Base-by-base conservation (phyloP, 2,888 invertebrate genomes). In the Clivina fossor region DNA sequence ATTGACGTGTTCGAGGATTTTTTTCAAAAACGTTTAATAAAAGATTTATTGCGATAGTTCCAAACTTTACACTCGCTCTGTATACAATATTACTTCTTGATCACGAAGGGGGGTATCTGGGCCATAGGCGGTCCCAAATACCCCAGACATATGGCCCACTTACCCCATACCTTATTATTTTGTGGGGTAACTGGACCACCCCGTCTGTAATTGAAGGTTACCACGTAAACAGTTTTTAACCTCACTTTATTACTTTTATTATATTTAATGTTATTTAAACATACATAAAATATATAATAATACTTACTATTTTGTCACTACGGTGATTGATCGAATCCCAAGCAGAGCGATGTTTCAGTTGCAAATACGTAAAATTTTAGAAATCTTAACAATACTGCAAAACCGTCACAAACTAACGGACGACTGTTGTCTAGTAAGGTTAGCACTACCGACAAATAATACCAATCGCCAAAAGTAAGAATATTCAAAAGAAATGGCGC, bases 51-150 rank as follows among this genome's bases (percentile, higher is more conserved):
- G n/a, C n/a, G n/a, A n/a, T n/a, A n/a, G n/a, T n/a, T n/a, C n/a
- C n/a, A n/a, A n/a, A n/a, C n/a, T n/a, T n/a, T n/a, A n/a, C n/a
- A n/a, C n/a, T n/a, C n/a, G n/a, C n/a, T n/a, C n/a, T n/a, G n/a
- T n/a, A n/a, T n/a, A n/a, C n/a, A n/a, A n/a, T n/a, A n/a, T n/a
- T n/a, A n/a, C n/a, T n/a, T n/a, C n/a, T n/a, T n/a, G n/a, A n/a
- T n/a, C n/a, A n/a, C n/a, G n/a, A n/a, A 40, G 24, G 7, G 44
- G 44, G 43, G 43, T 43, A 43, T 22, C 43, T 43, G 43, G 43
- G 32, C 44, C 26, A 24, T 16, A 44, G 18, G 26, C 28, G 26
- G n/a, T n/a, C 30, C 44, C 30, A 44, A 4, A 26, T 44, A 44
- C 44, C 44, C 41, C 41, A 15, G 41, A 41, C 24, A 26, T 8